Base-by-base conservation (phyloP, 2,797 vertebrate species). In the Neomorphus geoffroyi region DNA sequence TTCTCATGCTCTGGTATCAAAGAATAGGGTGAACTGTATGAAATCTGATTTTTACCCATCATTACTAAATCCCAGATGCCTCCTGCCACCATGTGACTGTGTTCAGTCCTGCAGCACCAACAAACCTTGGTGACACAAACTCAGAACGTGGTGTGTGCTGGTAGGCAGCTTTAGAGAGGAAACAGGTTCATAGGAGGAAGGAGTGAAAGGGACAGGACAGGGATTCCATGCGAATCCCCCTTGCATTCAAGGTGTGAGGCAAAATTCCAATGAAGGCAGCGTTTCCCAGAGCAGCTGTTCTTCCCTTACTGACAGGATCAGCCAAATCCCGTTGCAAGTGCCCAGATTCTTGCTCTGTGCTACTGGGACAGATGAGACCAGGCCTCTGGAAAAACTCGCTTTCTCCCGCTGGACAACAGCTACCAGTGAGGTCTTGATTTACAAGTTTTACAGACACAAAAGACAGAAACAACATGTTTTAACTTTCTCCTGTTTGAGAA, bases 131-230 rank as follows among this genome's bases (percentile, higher is more conserved):
- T 85, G 82, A 16, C 53, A 56, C 5, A 5, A 69, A 53, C 21
- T 41, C 65, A 37, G 51, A 70, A 61, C 8, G 7, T 21, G 5
- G 10, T 10, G 5, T 37, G 19, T 67, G 21, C 69, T 56, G 13
- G 7, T 7, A 62, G 57, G 46, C 39, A 18, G 21, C 58, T 58
- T 78, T 46, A 43, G 10, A 6, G 4, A 41, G 19, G 27, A 61
- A 6, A 50, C 18, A 16, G 9, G 13, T 43, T 81, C 28, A 0
- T 24, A 33, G 61, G 43, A 58, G 1, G 46, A 69, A 3, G 3
- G 32, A 35, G 4, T 23, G 6, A 66, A 16, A 18, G 43, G 80
- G 91, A 35, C 14, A 28, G 6, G 43, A 26, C n/a, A 65, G 21
- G 11, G 18, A 19, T 43, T 57, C 62, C 30, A 24, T 3, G 18